Base-by-base conservation (phyloP, 64 coral and sea anemone genomes). In the Pachyseris speciosa region DNA sequence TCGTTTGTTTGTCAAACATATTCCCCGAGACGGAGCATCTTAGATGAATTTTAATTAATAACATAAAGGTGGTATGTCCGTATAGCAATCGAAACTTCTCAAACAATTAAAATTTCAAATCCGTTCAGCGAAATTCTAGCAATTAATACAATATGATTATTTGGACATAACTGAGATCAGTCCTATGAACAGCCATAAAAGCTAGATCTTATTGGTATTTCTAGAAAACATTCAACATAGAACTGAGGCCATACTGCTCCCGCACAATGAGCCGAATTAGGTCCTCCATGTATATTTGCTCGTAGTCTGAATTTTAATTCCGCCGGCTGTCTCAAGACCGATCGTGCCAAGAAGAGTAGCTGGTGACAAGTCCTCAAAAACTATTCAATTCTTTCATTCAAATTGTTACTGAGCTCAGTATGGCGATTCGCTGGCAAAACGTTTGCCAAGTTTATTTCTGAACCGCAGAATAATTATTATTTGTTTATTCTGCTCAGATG, bases 41-140 rank as follows among this genome's bases (percentile, higher is more conserved):
- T 10, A 39, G 37, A 37, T 81, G 77, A 81, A 81, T 81, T 81
- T 81, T 53, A 81, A 81, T 81, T 59, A 59, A 58, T 81, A 27
- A 38, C 3, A 61, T 37, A 33, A 53, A 53, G 75, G 29, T 10
- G 27, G 30, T 22, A 58, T 61, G 19, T 63, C 33, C 42, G 39
- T 81, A 15, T 61, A 41, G 17, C 77, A 8, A 60, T 81, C 32
- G 10, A 81, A 17, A 31, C 36, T 40, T 39, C 53, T 81, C 51
- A 59, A 81, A 61, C 20, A 61, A 60, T 81, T 61, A 22, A 29
- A 79, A 33, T 79, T 55, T 58, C 73, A 19, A 20, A 55, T n/a
- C 30, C 7, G 29, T 58, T 63, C 32, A 61, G 48, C 53, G 51
- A 63, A 61, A 10, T 29, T 31, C 6, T n/a, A 1, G 16, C 15